A percentile compares a stretch with the other conserved stretches of the same genome.
Conservation (phyloP, 2,797 vertebrate genomes). For the Rousettus madagascariensis region DNA sequence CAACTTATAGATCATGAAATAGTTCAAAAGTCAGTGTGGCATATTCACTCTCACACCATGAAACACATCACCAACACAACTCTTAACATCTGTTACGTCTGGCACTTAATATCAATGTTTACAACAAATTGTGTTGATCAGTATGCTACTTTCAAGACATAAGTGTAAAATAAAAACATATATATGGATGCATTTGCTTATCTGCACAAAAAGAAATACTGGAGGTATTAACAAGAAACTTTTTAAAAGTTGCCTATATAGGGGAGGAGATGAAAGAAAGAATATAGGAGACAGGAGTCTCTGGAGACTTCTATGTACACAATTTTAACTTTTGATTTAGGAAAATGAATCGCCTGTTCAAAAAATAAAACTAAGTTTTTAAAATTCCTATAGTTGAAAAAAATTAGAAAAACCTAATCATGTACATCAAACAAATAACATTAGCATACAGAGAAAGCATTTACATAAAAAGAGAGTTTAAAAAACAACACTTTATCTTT, state of each 20-base stretch:
- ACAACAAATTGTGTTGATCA: conserved; percentile 8
- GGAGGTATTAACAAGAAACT: not conserved
- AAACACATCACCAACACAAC: not conserved
- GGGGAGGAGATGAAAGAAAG: not conserved
- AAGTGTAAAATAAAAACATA: not conserved
- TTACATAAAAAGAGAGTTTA: not conserved
- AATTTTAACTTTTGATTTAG: conserved; percentile 29
- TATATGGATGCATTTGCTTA: not conserved
- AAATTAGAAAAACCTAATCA: not conserved
- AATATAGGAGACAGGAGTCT: not conserved
- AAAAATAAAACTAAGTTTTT: not conserved
- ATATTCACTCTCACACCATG: not conserved
- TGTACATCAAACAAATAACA: not conserved
- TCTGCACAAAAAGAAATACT: conserved; percentile 34
- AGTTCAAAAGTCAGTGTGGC: not conserved
- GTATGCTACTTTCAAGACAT: not conserved
- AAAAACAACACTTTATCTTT: not conserved
- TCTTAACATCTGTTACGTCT: conserved; percentile 12
- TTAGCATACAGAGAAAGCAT: not conserved
- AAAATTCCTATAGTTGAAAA: not conserved
- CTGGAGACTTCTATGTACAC: not conserved
- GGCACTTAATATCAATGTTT: not conserved
- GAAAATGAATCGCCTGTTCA: not conserved
- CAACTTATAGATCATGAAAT: not conserved
- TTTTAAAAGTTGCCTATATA: not conserved